These are phyloP conservation scores for Clepsis dumicolana DNA, from an alignment of 2,888 invertebrate species.

Conservation along the genomic window DNA sequence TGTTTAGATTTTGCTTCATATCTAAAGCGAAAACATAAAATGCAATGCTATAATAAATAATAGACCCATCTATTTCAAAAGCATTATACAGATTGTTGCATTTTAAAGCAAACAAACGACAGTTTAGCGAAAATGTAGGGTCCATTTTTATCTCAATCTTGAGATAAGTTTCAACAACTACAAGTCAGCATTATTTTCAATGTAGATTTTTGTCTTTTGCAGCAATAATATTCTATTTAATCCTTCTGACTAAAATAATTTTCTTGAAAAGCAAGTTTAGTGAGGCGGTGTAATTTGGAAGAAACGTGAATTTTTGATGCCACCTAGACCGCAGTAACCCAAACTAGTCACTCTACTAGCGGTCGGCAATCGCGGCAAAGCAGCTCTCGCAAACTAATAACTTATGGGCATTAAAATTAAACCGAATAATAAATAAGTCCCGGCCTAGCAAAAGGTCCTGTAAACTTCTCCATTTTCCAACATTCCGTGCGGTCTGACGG, in stretches of 20 bases:
- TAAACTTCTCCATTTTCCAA: slow-evolving; percentile 41
- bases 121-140: slow-evolving; percentile 68
- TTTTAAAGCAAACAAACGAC: slow-evolving; percentile 56
- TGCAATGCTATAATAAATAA: no score
- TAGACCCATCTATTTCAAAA: no score
- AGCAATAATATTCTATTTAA: not conserved
- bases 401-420: slow-evolving; percentile 27
- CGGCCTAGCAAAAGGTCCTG: slow-evolving; percentile 25
- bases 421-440: slow-evolving; percentile 28
- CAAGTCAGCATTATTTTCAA: no score
- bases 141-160: slow-evolving; percentile 75
- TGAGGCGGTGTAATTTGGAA: not conserved
- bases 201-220: no score
- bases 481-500: slow-evolving; percentile 61
- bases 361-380: slow-evolving; percentile 48
- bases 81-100: no score
- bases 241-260: not conserved
- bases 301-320: not conserved
- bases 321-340: not conserved
- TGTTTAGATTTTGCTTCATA: no score
- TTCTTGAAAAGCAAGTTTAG: not conserved
- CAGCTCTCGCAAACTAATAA: slow-evolving; percentile 10
- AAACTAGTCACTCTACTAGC: not conserved
- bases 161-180: no score
- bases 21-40: no score